Percentiles rank a stretch among this genome's conserved stretches.
These are phyloP conservation scores for Perca schrenkii DNA, from an alignment of 2,113 vertebrate species.

Conservation along the genomic window DNA sequence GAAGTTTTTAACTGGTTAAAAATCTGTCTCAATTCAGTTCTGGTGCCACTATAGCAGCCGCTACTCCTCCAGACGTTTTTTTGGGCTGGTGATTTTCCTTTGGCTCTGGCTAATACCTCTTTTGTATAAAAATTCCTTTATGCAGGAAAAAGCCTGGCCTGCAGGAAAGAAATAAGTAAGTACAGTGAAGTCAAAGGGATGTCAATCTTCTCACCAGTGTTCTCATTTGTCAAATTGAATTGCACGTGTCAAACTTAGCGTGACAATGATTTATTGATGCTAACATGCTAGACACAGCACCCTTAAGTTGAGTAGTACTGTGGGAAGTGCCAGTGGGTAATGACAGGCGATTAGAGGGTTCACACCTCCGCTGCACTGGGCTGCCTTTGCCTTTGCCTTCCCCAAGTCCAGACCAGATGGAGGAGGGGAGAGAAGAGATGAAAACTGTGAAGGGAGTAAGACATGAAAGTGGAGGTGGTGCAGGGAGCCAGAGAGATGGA, in stretches of 20 bases:
- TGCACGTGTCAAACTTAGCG: conserved; percentile 42
- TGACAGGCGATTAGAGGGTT: conserved; percentile 62
- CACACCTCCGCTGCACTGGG: conserved; percentile 55
- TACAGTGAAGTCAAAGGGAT: background rate
- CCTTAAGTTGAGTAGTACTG: conserved; percentile 37
- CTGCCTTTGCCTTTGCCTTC: conserved; percentile 32
- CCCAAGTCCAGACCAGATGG: conserved; percentile 16
- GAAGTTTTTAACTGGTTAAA: too few species aligned
- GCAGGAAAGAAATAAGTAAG: background rate
- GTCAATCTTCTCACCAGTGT: background rate
- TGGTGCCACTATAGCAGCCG: too few species aligned
- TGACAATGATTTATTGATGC: conserved; percentile 53
- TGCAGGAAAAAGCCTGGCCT: too few species aligned
- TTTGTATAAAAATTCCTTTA: too few species aligned
- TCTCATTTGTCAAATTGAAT: conserved; percentile 27
- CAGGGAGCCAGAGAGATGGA: conserved; percentile 10
- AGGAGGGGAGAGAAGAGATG: conserved; percentile 13
- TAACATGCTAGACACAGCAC: conserved; percentile 36
- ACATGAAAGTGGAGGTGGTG: conserved; percentile 40
- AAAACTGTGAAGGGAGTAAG: conserved; percentile 35
- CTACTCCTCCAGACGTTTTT: too few species aligned
- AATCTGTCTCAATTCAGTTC: too few species aligned
- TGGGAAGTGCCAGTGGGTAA: conserved; percentile 62
- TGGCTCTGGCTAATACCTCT: too few species aligned
- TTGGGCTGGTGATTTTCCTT: too few species aligned